Evolutionary conservation across 2,113 vertebrate genomes (phyloP), one percentile per base, ranked within the genome.

Genomic region (Excalfactoria chinensis): DNA sequence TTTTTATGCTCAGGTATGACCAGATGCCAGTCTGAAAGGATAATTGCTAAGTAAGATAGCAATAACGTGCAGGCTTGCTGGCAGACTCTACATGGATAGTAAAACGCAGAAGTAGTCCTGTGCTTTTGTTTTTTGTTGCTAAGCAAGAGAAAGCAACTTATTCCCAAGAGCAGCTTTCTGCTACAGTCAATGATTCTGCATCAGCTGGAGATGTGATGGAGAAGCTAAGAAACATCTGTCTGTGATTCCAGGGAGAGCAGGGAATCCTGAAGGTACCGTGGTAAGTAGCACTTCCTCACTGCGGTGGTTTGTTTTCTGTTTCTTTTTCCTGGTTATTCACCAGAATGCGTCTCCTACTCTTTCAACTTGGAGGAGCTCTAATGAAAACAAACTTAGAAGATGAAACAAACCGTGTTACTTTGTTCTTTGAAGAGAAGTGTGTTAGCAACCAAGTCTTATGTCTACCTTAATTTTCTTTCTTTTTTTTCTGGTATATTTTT

Each of bases 351-450:
- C n/a, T 84, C 55, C 16, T 53, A 44, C 51, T 41, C 58, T 84
- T 77, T 56, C 66, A 70, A 62, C 55, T 58, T 85, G 63, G 59
- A 90, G 23, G 53, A 84, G 34, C 16, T 88, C 70, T 77, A 69
- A 62, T 30, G 59, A 89, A 84, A 88, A 90, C 69, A 53, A 26
- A 78, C 44, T 75, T 13, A 0, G 55, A 94, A 76, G 46, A 87
- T 49, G 14, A 82, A 93, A 75, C 21, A 74, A 93, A 44, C 25
- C 11, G 2, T 0, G 82, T 83, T 75, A 63, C 46, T 84, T 82
- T 78, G 55, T 93, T 89, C 41, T 89, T 90, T 92, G 34, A 90
- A 72, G 84, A 55, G 55, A 78, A 86, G 10, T 22, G 26, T 41
- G 18, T 55, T 68, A 87, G 41, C 43, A 93, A 85, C 94, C 76